Percentiles rank a stretch among this genome's conserved stretches.
Evolutionary conservation across 2,113 vertebrate species (phyloP).

Genomic region (Danionella cerebrum): DNA sequence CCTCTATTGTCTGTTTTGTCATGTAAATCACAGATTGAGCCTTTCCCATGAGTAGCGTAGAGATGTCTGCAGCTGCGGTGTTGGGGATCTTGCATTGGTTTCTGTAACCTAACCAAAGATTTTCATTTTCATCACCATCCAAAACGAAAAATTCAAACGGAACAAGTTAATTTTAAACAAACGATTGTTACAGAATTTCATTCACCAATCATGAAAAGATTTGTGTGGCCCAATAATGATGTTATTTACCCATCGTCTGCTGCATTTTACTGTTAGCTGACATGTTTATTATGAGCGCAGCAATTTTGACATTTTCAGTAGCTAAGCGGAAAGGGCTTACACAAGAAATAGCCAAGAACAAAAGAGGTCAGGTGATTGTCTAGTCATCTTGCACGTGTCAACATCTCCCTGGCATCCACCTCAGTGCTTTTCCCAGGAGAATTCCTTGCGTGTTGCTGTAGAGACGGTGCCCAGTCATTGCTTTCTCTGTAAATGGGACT

Average conservation of each 20-base stretch:
- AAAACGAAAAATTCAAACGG: no score
- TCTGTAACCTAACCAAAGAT: no score
- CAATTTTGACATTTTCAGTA: background rate
- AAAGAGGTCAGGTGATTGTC: slow-evolving; percentile 16
- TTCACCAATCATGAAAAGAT: background rate
- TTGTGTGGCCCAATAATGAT: background rate
- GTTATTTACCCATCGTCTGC: background rate
- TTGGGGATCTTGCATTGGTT: no score
- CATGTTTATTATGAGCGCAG: background rate
- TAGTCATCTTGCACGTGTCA: slow-evolving; percentile 6
- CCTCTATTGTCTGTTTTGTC: no score
- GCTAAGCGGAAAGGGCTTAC: background rate
- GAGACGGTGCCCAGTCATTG: slow-evolving; percentile 24
- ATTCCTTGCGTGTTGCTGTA: slow-evolving; percentile 21
- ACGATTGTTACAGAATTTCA: no score
- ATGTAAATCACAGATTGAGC: no score
- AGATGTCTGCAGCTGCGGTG: no score
- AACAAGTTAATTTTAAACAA: no score
- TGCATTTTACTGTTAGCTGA: background rate
- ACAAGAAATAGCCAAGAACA: background rate
- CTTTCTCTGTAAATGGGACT: slow-evolving; percentile 27
- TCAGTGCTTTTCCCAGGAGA: slow-evolving; percentile 22
- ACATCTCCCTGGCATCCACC: slow-evolving; percentile 9
- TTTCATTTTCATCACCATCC: no score
- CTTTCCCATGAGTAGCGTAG: no score